Percentiles rank a stretch among this genome's conserved stretches.
Conservation (phyloP, 1,140 invertebrate genomes). For the Aphelenchoides besseyi region DNA sequence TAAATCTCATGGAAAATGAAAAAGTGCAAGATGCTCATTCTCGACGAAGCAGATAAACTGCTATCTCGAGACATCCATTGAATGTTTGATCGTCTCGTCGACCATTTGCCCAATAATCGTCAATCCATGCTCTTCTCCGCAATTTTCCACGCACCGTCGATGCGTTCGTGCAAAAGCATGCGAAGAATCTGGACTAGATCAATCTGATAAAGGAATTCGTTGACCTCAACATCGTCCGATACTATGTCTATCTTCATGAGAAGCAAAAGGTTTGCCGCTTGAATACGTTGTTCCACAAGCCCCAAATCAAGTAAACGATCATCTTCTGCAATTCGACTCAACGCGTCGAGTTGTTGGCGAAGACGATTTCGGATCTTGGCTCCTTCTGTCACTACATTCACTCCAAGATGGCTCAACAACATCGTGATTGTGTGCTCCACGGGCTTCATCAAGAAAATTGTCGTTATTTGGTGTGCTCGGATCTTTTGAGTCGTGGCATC, state of each 20-base stretch:
- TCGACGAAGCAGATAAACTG: constrained; percentile 98
- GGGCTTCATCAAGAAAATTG: constrained; percentile 88
- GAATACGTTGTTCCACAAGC: constrained; percentile 98
- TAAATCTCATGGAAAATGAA: constrained; percentile 96
- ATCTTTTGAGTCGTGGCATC: constrained; percentile 97
- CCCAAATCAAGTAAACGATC: constrained; percentile 99
- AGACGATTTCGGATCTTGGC: constrained; percentile 90
- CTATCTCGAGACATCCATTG: constrained; percentile 94
- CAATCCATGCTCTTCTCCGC: constrained; percentile 98
- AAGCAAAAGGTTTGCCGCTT: constrained; percentile 99
- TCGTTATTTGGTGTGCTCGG: constrained; percentile 87
- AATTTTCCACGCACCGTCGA: constrained; percentile 99
- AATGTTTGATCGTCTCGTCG: constrained; percentile 74
- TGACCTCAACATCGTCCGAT: constrained; percentile 97
- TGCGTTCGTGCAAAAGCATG: constrained; percentile 92
- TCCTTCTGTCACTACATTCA: constrained; percentile 99
- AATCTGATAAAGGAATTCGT: constrained; percentile 99
- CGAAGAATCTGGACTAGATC: constrained; percentile 94
- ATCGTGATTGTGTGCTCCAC: constrained; percentile 94
- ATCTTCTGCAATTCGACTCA: constrained; percentile 99
- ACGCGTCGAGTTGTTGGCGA: constrained; percentile 93
- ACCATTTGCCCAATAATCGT: constrained; percentile 83
- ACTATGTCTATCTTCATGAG: constrained; percentile 99
- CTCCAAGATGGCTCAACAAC: constrained; percentile 91
- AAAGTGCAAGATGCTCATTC: constrained; percentile 88